These are phyloP conservation scores for Pica pica DNA, from an alignment of 2,113 vertebrate species.

Conservation along the genomic window DNA sequence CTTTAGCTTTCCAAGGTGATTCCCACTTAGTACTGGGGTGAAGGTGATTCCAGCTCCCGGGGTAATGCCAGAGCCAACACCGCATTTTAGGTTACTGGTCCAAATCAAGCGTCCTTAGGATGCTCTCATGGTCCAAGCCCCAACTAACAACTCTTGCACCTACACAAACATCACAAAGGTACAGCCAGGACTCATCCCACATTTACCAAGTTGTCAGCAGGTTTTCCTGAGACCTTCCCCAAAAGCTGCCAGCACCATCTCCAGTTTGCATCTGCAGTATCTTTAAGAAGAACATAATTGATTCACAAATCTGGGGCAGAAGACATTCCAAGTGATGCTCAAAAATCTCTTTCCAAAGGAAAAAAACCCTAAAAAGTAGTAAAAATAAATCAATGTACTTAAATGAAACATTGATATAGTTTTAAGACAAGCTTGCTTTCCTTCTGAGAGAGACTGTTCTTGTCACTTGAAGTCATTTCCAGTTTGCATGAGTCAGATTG, in stretches of 20 bases:
- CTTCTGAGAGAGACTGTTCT: not conserved
- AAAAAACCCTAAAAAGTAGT: not conserved
- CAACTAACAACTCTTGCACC: not conserved
- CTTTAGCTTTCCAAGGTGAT: not conserved
- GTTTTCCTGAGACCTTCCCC: not conserved
- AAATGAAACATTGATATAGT: fast-evolving
- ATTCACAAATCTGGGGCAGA: not conserved
- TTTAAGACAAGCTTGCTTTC: not conserved
- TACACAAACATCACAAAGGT: not conserved
- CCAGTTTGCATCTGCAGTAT: not conserved
- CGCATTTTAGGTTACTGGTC: not conserved
- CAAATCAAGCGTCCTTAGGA: not conserved
- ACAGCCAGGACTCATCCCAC: not conserved
- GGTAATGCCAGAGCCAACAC: not conserved
- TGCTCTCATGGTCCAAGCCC: not conserved
- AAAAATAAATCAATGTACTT: not conserved
- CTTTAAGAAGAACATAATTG: not conserved
- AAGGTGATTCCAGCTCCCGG: not conserved
- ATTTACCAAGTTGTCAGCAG: not conserved
- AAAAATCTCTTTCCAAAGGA: not conserved
- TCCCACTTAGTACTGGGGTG: not conserved
- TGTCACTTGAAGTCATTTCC: not conserved
- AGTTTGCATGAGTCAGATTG: not conserved
- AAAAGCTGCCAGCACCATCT: not conserved
- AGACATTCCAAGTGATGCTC: not conserved